Evolutionary conservation across 2,888 invertebrate species (phyloP), one percentile per base, ranked within the genome.

Genomic region (Alloplasta piceator): DNA sequence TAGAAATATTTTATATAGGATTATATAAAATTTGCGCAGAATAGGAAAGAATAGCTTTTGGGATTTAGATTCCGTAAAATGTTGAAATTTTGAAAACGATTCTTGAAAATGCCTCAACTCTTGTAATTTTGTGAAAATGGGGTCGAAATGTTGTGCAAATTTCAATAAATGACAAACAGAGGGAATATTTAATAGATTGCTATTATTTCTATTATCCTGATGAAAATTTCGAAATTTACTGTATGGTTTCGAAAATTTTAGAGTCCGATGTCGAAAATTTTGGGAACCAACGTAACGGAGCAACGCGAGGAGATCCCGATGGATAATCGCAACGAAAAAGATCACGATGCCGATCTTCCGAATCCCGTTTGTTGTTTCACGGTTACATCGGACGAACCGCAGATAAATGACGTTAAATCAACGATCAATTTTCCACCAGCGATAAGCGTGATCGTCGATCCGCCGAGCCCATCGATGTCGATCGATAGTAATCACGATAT

Each of bases 401-500:
- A 85, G 14, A 80, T 83, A 7, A 88, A 87, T 6, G 88, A 89
- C 26, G 26, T 26, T 43, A 87, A 89, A 43, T 75, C 75, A 0
- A 70, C 85, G 6, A 61, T 76, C 6, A 89, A 87, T 43, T 92
- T 91, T 84, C 92, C 91, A n/a, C 90, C 91, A 4, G 87, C 89
- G 1, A 91, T 92, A 61, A 92, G 91, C 56, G 92, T 92, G n/a
- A 89, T 92, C 67, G 90, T 92, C 36, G 91, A 92, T 85, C 92
- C 92, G 12, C 92, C 92, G 9, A 92, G 92, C 80, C 92, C 92
- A 0, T 91, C 92, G 7, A 86, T 90, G 80, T 92, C 92, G 4
- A 89, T 91, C 60, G 89, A 88, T 58, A 90, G 88, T 71, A 87
- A 87, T 66, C 87, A 87, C 6, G 90, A 90, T 63, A 68, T 82